These are phyloP conservation scores for Arvicanthis niloticus DNA, from an alignment of 2,113 vertebrate genomes.

Conservation along the genomic window DNA sequence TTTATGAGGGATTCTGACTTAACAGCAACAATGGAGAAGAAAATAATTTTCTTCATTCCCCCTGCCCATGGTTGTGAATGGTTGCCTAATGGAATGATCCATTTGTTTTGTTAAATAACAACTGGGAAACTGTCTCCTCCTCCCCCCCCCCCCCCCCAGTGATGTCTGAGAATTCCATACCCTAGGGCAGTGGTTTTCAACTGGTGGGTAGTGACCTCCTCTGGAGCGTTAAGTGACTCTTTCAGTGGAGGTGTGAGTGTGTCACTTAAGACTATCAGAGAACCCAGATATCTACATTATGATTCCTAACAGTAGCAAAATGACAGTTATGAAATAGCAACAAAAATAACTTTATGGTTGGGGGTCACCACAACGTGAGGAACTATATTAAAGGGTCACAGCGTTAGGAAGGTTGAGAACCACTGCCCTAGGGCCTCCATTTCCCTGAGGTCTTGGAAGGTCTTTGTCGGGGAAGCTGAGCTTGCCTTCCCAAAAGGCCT, in stretches of 20 bases:
- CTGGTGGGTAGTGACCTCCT: background rate
- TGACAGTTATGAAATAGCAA: background rate
- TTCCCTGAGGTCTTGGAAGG: background rate
- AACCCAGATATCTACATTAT: background rate
- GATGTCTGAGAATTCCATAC: constrained; percentile 67
- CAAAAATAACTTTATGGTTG: background rate
- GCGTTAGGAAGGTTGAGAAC: background rate
- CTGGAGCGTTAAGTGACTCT: background rate
- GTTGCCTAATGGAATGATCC: constrained; percentile 76
- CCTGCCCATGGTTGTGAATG: constrained; percentile 83
- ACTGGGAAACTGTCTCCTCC: constrained; percentile 75
- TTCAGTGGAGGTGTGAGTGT: background rate
- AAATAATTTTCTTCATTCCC: constrained; percentile 75
- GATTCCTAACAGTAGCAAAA: background rate
- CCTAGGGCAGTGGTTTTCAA: background rate
- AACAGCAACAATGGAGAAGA: constrained; percentile 75
- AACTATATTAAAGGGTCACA: background rate
- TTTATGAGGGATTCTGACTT: constrained; percentile 79
- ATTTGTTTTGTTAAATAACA: constrained; percentile 84
- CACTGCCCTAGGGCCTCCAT: background rate
- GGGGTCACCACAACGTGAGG: background rate
- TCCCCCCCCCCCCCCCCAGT: constrained; percentile 70
- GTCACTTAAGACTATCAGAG: background rate
- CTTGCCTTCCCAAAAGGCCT: background rate
- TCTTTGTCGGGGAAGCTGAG: background rate